These are phyloP conservation scores for Sula dactylatra DNA, from an alignment of 2,113 vertebrate species.

Conservation along the genomic window DNA sequence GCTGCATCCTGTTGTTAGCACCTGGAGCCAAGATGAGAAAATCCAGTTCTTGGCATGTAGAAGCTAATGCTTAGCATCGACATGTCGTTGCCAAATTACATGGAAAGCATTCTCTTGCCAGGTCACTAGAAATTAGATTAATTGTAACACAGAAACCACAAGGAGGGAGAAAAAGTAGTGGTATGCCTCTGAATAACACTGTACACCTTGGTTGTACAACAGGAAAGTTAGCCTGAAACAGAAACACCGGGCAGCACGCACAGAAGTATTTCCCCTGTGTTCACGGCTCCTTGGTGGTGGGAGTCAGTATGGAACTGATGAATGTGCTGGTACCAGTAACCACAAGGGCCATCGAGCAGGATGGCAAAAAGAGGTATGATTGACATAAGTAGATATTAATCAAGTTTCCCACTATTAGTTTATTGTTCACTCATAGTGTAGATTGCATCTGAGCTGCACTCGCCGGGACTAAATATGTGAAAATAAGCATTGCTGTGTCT, in stretches of 20 bases:
- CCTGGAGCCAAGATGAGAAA: slow-evolving; percentile 36
- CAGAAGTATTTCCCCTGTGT: background rate
- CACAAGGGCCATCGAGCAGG: background rate
- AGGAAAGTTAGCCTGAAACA: background rate
- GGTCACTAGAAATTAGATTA: slow-evolving; percentile 66
- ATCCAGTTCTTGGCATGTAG: slow-evolving; percentile 21
- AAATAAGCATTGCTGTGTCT: background rate
- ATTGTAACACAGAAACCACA: slow-evolving; percentile 51
- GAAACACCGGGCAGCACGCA: background rate
- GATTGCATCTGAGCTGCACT: background rate
- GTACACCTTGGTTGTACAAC: background rate
- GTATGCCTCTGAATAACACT: background rate
- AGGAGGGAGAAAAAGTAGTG: background rate
- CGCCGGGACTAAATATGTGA: background rate
- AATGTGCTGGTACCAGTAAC: background rate
- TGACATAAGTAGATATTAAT: background rate
- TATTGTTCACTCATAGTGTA: background rate
- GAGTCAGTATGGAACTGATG: background rate
- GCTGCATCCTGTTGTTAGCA: slow-evolving; percentile 43
- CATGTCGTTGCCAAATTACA: slow-evolving; percentile 31
- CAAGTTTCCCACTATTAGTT: background rate
- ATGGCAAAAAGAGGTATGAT: background rate
- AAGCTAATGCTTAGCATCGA: background rate
- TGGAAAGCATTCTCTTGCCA: slow-evolving; percentile 9
- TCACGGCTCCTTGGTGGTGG: background rate